A percentile compares a stretch with the other conserved stretches of the same genome.
Evolutionary conservation across 2,888 invertebrate species (phyloP).

Genomic region (Calameuta idolon): DNA sequence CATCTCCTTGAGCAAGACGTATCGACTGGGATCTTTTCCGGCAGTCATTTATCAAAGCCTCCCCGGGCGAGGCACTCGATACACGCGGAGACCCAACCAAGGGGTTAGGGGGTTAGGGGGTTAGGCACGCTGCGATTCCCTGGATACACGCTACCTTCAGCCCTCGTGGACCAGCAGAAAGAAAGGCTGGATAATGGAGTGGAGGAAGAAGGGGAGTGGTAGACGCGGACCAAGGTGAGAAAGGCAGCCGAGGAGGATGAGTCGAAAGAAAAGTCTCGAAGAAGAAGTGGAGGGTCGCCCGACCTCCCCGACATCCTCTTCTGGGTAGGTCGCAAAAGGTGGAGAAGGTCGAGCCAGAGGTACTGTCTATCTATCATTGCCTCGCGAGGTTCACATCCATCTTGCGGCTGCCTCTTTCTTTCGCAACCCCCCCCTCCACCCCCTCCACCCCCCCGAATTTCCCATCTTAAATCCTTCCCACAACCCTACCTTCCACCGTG

Average conservation of each 20-base stretch:
- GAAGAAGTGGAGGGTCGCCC: neutral
- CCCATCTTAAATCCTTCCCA: slow-evolving; percentile 19
- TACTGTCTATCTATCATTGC: slow-evolving; percentile 46
- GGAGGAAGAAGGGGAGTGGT: slow-evolving; percentile 31
- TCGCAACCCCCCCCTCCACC: slow-evolving; percentile 20
- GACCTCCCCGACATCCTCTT: neutral
- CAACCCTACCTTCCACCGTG: slow-evolving; percentile 16
- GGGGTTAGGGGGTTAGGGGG: slow-evolving; percentile 1
- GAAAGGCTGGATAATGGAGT: slow-evolving; percentile 23
- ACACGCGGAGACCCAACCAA: slow-evolving; percentile 20
- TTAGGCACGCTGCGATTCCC: slow-evolving; percentile 6
- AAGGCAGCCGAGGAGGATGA: slow-evolving; percentile 23
- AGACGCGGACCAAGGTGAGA: slow-evolving; percentile 25
- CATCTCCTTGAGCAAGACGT: slow-evolving; percentile 61
- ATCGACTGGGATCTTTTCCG: slow-evolving; percentile 62
- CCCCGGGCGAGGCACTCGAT: slow-evolving; percentile 29
- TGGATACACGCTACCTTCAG: neutral
- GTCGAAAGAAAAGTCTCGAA: slow-evolving; percentile 9
- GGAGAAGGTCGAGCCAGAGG: slow-evolving; percentile 22
- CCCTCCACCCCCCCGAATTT: slow-evolving; percentile 1
- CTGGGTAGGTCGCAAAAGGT: slow-evolving; percentile 19
- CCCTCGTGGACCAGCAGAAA: neutral
- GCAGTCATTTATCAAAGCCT: slow-evolving; percentile 63
- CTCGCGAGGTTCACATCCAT: slow-evolving; percentile 37
- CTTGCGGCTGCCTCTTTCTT: slow-evolving; percentile 30